Percentiles rank a stretch among this genome's conserved stretches.
These are phyloP conservation scores for Callipepla squamata DNA, from an alignment of 2,113 vertebrate genomes.

Conservation along the genomic window DNA sequence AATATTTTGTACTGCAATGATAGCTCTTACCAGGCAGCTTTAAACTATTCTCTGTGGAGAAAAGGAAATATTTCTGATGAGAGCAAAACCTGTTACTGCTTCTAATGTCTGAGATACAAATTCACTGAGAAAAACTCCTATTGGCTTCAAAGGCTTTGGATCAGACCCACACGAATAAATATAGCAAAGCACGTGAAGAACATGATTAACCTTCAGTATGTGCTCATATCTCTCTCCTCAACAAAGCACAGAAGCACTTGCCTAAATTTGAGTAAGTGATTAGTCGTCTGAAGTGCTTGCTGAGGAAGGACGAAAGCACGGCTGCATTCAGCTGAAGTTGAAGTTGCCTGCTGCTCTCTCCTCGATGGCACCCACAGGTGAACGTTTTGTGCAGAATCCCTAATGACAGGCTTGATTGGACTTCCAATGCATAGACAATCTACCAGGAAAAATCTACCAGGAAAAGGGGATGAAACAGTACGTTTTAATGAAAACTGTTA, in stretches of 20 bases:
- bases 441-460: neutral
- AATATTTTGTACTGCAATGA: neutral
- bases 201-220: slow-evolving; percentile 57
- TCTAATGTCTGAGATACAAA: slow-evolving; percentile 6
- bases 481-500: neutral
- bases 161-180: slow-evolving; percentile 18
- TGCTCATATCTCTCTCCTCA: slow-evolving; percentile 27
- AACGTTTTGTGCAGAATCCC: neutral
- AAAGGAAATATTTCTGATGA: neutral
- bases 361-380: neutral
- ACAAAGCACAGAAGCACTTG: slow-evolving; percentile 24
- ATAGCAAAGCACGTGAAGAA: slow-evolving; percentile 31
- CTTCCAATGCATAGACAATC: neutral
- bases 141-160: slow-evolving; percentile 46
- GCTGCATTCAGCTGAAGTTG: neutral
- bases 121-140: neutral
- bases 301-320: slow-evolving; percentile 36
- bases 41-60: slow-evolving; percentile 13
- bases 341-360: neutral
- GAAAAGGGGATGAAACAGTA: neutral
- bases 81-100: neutral
- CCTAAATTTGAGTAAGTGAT: slow-evolving; percentile 49
- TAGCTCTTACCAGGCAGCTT: neutral
- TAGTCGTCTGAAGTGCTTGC: slow-evolving; percentile 35
- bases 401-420: neutral